Percentiles rank a stretch among this genome's conserved stretches.
Conservation (phyloP, 2,888 invertebrate species). For the Drosophila fungiperda region DNA sequence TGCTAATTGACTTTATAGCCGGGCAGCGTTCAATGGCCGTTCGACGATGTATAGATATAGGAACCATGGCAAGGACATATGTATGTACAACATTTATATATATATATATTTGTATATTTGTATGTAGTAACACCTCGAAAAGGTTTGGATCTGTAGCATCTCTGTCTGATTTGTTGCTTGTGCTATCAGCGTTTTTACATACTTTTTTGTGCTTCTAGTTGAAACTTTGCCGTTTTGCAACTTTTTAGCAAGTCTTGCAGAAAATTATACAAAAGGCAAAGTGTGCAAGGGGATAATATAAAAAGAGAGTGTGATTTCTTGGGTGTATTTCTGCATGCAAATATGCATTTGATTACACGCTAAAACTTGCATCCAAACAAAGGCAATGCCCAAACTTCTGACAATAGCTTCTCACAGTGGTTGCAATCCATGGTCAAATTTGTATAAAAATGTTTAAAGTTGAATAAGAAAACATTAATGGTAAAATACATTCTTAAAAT, state of each 20-base stretch:
- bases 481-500: background rate
- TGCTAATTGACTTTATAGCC: slow-evolving; percentile 74
- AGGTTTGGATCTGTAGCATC: slow-evolving; percentile 49
- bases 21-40: slow-evolving; percentile 67
- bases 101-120: background rate
- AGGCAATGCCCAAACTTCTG: slow-evolving; percentile 69
- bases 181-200: slow-evolving; percentile 31
- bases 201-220: slow-evolving; percentile 54
- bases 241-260: slow-evolving; percentile 79
- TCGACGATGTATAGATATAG: slow-evolving; percentile 33
- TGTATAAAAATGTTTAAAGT: background rate
- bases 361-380: slow-evolving; percentile 72
- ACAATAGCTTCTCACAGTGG: slow-evolving; percentile 49
- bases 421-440: background rate
- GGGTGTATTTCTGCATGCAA: slow-evolving; percentile 70
- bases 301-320: slow-evolving; percentile 6
- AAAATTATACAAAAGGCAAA: slow-evolving; percentile 77
- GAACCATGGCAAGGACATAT: background rate
- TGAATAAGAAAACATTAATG: background rate
- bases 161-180: slow-evolving; percentile 35
- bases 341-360: slow-evolving; percentile 81
- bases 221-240: slow-evolving; percentile 77
- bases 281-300: slow-evolving; percentile 15
- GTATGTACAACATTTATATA: background rate
- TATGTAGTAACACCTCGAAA: slow-evolving; percentile 32